These are phyloP conservation scores for Caenorhabditis wallacei DNA, from an alignment of 2,888 invertebrate species.

Conservation along the genomic window DNA sequence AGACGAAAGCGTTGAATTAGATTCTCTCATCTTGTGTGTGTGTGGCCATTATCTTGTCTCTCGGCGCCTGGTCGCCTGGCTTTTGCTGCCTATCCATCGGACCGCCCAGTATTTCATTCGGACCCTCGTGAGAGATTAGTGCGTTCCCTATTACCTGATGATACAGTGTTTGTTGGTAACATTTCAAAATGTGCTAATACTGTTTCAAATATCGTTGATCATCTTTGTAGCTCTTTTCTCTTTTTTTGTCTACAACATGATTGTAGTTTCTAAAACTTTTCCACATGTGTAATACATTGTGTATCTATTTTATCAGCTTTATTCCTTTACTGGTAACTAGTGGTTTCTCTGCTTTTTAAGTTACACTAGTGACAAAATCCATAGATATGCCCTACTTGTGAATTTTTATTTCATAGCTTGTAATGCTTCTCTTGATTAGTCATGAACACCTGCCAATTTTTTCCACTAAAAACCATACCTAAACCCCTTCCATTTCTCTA, in stretches of 20 bases:
- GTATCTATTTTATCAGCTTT: too few relatives aligned
- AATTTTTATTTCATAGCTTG: too few relatives aligned
- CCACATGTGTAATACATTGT: too few relatives aligned
- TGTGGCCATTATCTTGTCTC: slow-evolving; percentile 54
- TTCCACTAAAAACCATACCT: neutral
- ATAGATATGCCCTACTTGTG: too few relatives aligned
- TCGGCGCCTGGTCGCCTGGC: slow-evolving; percentile 45
- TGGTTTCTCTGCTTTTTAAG: too few relatives aligned
- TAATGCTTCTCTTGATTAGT: slow-evolving; percentile 11
- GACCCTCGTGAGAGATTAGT: slow-evolving; percentile 4
- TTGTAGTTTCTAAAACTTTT: too few relatives aligned
- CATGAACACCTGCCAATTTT: slow-evolving; percentile 19
- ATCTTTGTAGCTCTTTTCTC: neutral
- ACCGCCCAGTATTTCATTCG: slow-evolving; percentile 52
- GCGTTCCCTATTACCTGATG: neutral
- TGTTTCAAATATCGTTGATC: neutral
- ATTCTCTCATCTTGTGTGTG: slow-evolving; percentile 21
- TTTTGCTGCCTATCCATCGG: slow-evolving; percentile 27
- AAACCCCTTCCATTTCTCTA: slow-evolving; percentile 1
- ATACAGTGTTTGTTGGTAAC: slow-evolving; percentile 3
- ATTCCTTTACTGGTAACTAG: too few relatives aligned
- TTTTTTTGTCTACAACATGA: neutral
- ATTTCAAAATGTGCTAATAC: neutral
- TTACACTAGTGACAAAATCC: too few relatives aligned
- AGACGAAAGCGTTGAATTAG: slow-evolving; percentile 29